Base-by-base conservation (phyloP, 1,140 invertebrate species). In the Listronotus oregonensis region DNA sequence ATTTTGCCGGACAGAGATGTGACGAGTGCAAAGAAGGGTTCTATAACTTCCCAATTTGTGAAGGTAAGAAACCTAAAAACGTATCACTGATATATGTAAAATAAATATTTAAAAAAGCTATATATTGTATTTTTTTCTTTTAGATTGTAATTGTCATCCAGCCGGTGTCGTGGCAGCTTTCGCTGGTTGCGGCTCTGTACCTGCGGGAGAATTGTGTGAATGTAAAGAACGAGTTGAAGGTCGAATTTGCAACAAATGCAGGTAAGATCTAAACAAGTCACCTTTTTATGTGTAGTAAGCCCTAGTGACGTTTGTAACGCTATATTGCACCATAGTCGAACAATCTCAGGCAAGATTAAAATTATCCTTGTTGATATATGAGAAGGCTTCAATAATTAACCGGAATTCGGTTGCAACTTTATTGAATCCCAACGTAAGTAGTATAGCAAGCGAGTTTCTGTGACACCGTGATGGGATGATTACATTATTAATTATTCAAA, bases 91-190 rank as follows among this genome's bases (percentile, higher is more conserved):
- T 27, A 3, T 27, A 27, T 3, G 5, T 3, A 27, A 27, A 27
- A 3, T 5, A 27, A 27, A 27, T 27, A 27, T 27, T 27, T 27
- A 27, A 27, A 27, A 27, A 27, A 5, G 21, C 5, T 27, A 27
- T 3, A 27, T 5, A 5, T 27, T 17, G 4, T 8, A 40, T 3
- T 3, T 39, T 21, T 43, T 31, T 6, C 78, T 78, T n/a, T 59
- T 67, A 89, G 94, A 93, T 75, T 99, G 98, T 78, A 98, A 98
- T 75, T 99, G 97, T 78, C 91, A 99, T 82, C 97, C 97, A 1
- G 90, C 92, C 62, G 97, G 97, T 68, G 93, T 99, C 5, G 86
- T 93, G 17, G 86, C 88, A 31, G 89, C 91, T 5, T 98, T 99
- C 78, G 88, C 88, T 42, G 94, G 96, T 12, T 96, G 95, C 79